phyloP scores from a whole-genome alignment of 2,888 invertebrate species.

The Yponomeuta evonymella region DNA sequence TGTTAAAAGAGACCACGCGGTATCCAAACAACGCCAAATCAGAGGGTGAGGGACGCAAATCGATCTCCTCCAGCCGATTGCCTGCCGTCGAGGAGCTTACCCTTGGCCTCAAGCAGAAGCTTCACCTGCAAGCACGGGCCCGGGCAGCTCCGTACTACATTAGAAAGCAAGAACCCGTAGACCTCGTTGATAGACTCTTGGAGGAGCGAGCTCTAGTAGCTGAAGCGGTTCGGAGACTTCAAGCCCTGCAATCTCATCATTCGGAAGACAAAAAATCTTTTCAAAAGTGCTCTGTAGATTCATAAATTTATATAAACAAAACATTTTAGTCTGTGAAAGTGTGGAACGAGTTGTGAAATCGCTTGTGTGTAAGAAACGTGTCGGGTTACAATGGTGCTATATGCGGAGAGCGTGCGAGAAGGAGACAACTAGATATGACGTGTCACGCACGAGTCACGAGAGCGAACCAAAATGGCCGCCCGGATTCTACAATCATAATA shows the following conservation, averaged over 20 bases:
- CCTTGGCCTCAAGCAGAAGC: slow-evolving; percentile 71
- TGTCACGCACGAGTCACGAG: slow-evolving; percentile 73
- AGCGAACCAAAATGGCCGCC: slow-evolving; percentile 74
- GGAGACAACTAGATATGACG: slow-evolving; percentile 68
- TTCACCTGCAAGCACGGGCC: slow-evolving; percentile 70
- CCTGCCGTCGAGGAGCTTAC: slow-evolving; percentile 69
- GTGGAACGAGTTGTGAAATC: slow-evolving; percentile 75
- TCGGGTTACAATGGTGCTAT: slow-evolving; percentile 77
- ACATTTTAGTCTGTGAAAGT: slow-evolving; percentile 74
- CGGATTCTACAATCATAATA: slow-evolving; percentile 74
- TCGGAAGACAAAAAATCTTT: slow-evolving; percentile 65
- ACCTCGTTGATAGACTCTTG: slow-evolving; percentile 66
- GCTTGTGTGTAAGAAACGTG: slow-evolving; percentile 74
- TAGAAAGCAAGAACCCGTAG: slow-evolving; percentile 73
- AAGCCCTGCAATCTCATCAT: slow-evolving; percentile 29
- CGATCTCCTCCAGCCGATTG: slow-evolving; percentile 54
- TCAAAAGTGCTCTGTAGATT: slow-evolving; percentile 71
- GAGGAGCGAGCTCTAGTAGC: slow-evolving; percentile 72
- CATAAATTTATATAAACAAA: slow-evolving; percentile 64
- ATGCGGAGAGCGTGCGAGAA: slow-evolving; percentile 70
- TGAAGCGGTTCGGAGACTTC: slow-evolving; percentile 69
- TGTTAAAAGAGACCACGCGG: slow-evolving; percentile 69
- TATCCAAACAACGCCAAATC: slow-evolving; percentile 50
- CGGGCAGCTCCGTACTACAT: slow-evolving; percentile 71
- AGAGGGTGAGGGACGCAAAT: slow-evolving; percentile 49